Base-by-base conservation (phyloP, 2,113 vertebrate genomes). In the Syngnathoides biaculeatus region DNA sequence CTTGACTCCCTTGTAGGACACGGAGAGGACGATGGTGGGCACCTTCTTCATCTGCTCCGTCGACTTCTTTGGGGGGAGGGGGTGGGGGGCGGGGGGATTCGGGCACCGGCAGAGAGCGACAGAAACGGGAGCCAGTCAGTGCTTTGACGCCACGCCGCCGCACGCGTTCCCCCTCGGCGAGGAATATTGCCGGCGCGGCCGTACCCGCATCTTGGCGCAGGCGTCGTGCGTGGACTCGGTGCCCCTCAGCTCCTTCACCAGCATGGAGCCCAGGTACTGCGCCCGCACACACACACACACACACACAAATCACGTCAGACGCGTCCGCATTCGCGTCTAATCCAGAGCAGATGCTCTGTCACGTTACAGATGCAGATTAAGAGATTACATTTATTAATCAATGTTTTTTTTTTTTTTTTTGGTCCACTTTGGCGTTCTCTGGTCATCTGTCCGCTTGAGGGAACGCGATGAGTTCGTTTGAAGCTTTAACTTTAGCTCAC, bases 31-130 rank as follows among this genome's bases (percentile, higher is more conserved):
- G 83, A 99, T 99, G 69, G 97, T 99, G 67, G 97, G 97, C 52
- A 99, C 94, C 79, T 99, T 99, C 91, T 99, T 99, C 97, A 99
- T 98, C 87, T 99, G 96, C 92, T 99, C 97, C 45, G 97, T 96
- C 77, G 97, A 98, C 92, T 98, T 99, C 97, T 99, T 84, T 88
- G 89, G 92, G 61, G n/a, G n/a, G n/a, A n/a, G n/a, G n/a, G n/a
- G n/a, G n/a, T n/a, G n/a, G n/a, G n/a, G n/a, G n/a, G n/a, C n/a
- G n/a, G n/a, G n/a, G n/a, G n/a, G n/a, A n/a, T n/a, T n/a, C n/a
- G n/a, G 5, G 64, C 75, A n/a, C 61, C 64, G 35, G 65, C 12
- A 59, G 47, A 50, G 8, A 4, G 45, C 27, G 67, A 11, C 67
- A 40, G n/a, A 62, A 15, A 42, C 26, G 26, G 8, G 30, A 57